Evolutionary conservation across 2,888 invertebrate genomes (phyloP).

Genomic region (Leptogaster cylindrica): DNA sequence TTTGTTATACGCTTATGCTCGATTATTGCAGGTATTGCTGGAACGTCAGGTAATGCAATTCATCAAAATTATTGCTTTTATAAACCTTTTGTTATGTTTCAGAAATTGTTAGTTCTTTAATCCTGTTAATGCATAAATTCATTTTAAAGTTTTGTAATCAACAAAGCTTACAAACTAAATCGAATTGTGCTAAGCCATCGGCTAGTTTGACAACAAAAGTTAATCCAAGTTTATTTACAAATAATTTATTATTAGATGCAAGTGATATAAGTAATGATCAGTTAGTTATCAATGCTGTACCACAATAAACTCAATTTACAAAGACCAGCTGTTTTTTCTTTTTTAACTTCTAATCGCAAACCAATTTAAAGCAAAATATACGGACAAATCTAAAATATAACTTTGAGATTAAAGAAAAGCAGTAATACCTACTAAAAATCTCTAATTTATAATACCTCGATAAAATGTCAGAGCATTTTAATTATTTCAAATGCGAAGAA

Average conservation of each 20-base stretch:
- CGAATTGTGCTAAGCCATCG: neutral
- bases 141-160: constrained; percentile 43
- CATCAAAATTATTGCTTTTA: neutral
- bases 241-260: constrained; percentile 28
- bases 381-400: too few relatives aligned
- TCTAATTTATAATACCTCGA: too few relatives aligned
- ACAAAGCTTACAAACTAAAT: constrained; percentile 30
- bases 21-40: constrained; percentile 90
- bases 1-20: constrained; percentile 89
- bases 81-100: neutral
- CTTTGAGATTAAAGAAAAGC: too few relatives aligned
- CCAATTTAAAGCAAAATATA: too few relatives aligned
- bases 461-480: too few relatives aligned
- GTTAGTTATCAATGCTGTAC: neutral
- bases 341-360: too few relatives aligned
- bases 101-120: constrained; percentile 48
- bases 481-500: too few relatives aligned
- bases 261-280: constrained; percentile 18
- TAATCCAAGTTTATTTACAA: constrained; percentile 1
- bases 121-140: constrained; percentile 38
- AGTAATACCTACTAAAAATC: too few relatives aligned
- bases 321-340: too few relatives aligned
- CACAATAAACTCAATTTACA: too few relatives aligned
- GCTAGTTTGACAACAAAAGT: neutral
- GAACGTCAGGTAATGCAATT: constrained; percentile 70